Conservation (phyloP, 2,888 invertebrate genomes). For the Drosophila maculinotata region DNA sequence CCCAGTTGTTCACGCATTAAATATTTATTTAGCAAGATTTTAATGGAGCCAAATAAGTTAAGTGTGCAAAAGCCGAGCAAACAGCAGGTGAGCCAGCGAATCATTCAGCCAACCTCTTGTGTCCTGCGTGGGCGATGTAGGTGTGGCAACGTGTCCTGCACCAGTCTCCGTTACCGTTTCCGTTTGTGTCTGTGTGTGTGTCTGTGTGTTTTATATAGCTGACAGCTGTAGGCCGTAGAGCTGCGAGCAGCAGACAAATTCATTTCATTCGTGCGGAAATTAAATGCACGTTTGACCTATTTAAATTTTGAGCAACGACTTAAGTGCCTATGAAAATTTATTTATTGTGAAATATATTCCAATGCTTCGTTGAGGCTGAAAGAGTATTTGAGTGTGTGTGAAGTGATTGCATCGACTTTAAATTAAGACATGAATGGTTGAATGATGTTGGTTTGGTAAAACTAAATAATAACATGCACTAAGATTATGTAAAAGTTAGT, state of each 20-base stretch:
- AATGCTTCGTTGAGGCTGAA: slow-evolving; percentile 32
- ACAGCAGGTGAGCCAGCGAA: slow-evolving; percentile 44
- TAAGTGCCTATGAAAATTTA: slow-evolving; percentile 54
- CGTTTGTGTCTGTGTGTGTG: slow-evolving; percentile 9
- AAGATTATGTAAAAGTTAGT: too few species aligned
- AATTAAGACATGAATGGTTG: too few species aligned
- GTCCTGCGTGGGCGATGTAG: slow-evolving; percentile 36
- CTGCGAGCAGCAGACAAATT: slow-evolving; percentile 60
- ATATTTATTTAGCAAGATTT: slow-evolving; percentile 80
- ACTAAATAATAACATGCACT: too few species aligned
- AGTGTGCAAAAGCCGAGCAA: slow-evolving; percentile 57
- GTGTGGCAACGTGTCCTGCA: not conserved
- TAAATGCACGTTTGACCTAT: slow-evolving; percentile 80
- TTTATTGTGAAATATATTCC: slow-evolving; percentile 67
- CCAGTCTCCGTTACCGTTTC: too few species aligned
- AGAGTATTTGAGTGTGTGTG: too few species aligned
- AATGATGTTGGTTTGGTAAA: too few species aligned
- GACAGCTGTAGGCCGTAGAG: slow-evolving; percentile 58
- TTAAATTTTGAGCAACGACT: slow-evolving; percentile 58
- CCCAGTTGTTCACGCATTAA: slow-evolving; percentile 77
- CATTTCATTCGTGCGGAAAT: slow-evolving; percentile 76
- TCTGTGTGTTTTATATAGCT: slow-evolving; percentile 44
- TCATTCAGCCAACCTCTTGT: slow-evolving; percentile 43
- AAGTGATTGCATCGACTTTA: too few species aligned
- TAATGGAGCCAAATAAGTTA: slow-evolving; percentile 77